Percentiles rank a stretch among this genome's conserved stretches.
Conservation (phyloP, 2,797 vertebrate genomes). For the Danio choprae region DNA sequence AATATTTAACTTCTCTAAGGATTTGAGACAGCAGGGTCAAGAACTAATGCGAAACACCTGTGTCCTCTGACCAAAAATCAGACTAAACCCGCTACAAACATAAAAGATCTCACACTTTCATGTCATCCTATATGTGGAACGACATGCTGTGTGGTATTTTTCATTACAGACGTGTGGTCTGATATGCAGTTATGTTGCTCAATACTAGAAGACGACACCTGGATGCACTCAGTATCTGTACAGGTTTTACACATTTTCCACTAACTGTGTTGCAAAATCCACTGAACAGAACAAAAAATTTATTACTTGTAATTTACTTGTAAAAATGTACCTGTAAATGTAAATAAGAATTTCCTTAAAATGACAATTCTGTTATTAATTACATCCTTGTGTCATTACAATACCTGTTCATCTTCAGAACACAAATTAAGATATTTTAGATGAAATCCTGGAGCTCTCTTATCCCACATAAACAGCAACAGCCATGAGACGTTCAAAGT, state of each 20-base stretch:
- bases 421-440: no score
- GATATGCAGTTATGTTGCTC: slow-evolving; percentile 58
- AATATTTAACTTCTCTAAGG: slow-evolving; percentile 14
- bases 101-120: slow-evolving; percentile 31
- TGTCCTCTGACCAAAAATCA: slow-evolving; percentile 61
- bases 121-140: not conserved
- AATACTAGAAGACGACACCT: slow-evolving; percentile 52
- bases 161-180: slow-evolving; percentile 72
- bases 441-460: no score
- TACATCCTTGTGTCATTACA: no score
- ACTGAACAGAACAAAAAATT: no score
- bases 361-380: no score
- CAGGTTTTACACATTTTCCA: slow-evolving; percentile 1
- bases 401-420: no score
- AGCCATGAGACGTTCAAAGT: no score
- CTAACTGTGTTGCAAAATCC: not conserved
- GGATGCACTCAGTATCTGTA: not conserved
- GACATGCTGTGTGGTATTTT: slow-evolving; percentile 63
- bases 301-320: no score
- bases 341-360: no score
- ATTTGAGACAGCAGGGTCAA: slow-evolving; percentile 5
- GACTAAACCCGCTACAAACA: slow-evolving; percentile 53
- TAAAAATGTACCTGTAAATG: no score
- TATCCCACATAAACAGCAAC: no score
- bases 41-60: slow-evolving; percentile 68